Conservation (phyloP, 2,888 invertebrate species). For the Drosophila prostipennis region DNA sequence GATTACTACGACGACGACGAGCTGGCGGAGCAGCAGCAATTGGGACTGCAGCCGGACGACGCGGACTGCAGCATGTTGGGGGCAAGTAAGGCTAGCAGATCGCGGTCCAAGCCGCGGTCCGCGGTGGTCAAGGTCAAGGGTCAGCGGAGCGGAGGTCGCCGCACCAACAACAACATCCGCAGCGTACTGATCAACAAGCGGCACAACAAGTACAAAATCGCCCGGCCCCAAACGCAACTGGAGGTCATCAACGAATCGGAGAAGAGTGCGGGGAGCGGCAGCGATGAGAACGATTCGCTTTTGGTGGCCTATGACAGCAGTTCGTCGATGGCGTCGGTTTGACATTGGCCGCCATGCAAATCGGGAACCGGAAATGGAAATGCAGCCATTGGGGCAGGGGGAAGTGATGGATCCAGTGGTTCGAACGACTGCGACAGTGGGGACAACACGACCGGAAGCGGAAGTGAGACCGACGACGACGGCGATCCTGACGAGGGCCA, state of each 20-base stretch:
- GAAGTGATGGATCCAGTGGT: slow-evolving; percentile 13
- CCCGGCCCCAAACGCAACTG: slow-evolving; percentile 80
- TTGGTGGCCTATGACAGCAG: slow-evolving; percentile 84
- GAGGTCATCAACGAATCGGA: slow-evolving; percentile 84
- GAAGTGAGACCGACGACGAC: slow-evolving; percentile 22
- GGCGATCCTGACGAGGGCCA: slow-evolving; percentile 45
- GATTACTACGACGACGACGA: slow-evolving; percentile 73
- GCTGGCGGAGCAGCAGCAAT: slow-evolving; percentile 51
- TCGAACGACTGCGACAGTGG: neutral
- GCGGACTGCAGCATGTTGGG: slow-evolving; percentile 81
- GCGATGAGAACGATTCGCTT: slow-evolving; percentile 84
- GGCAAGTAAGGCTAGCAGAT: slow-evolving; percentile 20
- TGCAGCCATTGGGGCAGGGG: slow-evolving; percentile 64
- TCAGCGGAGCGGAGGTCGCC: slow-evolving; percentile 48
- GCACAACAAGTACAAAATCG: slow-evolving; percentile 82
- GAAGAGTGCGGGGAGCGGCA: slow-evolving; percentile 83
- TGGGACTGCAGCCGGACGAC: slow-evolving; percentile 46
- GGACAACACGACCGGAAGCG: slow-evolving; percentile 11
- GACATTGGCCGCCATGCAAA: slow-evolving; percentile 83
- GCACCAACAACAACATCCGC: slow-evolving; percentile 81
- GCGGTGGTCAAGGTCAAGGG: slow-evolving; percentile 46
- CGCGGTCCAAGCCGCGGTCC: slow-evolving; percentile 36
- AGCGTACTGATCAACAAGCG: slow-evolving; percentile 81
- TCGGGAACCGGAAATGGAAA: slow-evolving; percentile 61
- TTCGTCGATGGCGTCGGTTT: slow-evolving; percentile 84